Evolutionary conservation across 2,113 vertebrate species (phyloP).

Genomic region (Otus sunia): DNA sequence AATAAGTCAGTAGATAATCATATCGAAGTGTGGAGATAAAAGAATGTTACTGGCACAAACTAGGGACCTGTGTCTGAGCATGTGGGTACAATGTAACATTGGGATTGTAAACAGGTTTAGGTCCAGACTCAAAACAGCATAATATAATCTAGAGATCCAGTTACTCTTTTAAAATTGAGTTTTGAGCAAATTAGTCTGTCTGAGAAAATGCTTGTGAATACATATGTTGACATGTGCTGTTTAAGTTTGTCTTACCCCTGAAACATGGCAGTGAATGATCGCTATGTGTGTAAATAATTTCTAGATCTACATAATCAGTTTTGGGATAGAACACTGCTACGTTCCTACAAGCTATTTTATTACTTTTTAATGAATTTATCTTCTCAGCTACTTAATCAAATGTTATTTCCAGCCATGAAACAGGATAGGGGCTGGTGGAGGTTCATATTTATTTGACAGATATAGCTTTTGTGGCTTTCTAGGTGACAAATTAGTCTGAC

Average conservation of each 20-base stretch:
- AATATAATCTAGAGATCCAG: not conserved
- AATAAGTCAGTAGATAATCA: not conserved
- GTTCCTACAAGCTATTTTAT: not conserved
- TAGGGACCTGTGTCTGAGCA: not conserved
- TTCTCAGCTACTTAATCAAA: slow-evolving; percentile 10
- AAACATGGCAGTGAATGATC: not conserved
- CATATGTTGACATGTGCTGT: not conserved
- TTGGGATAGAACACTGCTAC: not conserved
- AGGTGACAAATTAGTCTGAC: slow-evolving; percentile 20
- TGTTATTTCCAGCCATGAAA: not conserved
- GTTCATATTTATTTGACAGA: slow-evolving; percentile 8
- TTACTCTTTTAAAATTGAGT: not conserved
- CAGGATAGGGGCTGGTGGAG: not conserved
- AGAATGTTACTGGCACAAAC: not conserved
- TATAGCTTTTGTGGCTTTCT: not conserved
- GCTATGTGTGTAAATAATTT: not conserved
- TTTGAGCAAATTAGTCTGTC: not conserved
- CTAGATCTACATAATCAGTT: not conserved
- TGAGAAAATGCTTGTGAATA: not conserved
- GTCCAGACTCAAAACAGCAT: not conserved
- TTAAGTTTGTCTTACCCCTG: not conserved
- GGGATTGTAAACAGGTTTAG: not conserved
- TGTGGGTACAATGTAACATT: not conserved
- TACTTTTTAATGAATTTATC: not conserved
- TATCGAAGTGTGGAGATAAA: not conserved